Base-by-base conservation (phyloP, 2,888 invertebrate species). In the Ypsolopha scabrella region DNA sequence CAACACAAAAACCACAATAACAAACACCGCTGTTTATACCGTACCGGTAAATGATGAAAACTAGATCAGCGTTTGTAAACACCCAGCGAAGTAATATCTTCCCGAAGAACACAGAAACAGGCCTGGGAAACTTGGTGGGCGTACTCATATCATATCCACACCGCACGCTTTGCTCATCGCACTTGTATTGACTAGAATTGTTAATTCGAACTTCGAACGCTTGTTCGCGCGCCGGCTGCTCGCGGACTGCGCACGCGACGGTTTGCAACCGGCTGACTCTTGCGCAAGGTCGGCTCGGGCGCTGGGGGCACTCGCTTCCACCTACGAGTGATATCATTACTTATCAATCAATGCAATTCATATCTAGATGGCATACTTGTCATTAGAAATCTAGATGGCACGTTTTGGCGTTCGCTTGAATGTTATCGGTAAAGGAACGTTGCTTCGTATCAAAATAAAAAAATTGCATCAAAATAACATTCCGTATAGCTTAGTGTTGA, bases 81-180 rank as follows among this genome's bases (percentile, higher is more conserved):
- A 91, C 83, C 91, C 91, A 91, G 58, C 90, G 88, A 50, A 89
- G 74, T 46, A 90, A 70, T 60, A 88, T 77, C 64, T 88, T 88
- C 59, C 88, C 89, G 58, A 89, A 69, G 56, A 88, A 74, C 68
- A 78, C 69, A 52, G 82, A 76, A 63, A 81, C 62, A 59, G 74
- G 73, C 55, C 59, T 73, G 34, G 75, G 74, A 56, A 63, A 61
- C 57, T 62, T 60, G n/a, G 55, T 58, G 54, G 63, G 61, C 37
- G 68, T 76, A 79, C 76, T 83, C 85, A 85, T 85, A 73, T 80
- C 85, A 83, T 64, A 39, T n/a, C 55, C 55, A 51, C 47, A 39
- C 9, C 39, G 11, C 39, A 39, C 11, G 39, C 6, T 11, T n/a
- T 39, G 10, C 39, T 39, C 39, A 39, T 39, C 49, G 39, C 33